Percentiles rank a stretch among this genome's conserved stretches.
Evolutionary conservation across 1,140 invertebrate species (phyloP).

Genomic region (Meloidogyne chitwoodi): DNA sequence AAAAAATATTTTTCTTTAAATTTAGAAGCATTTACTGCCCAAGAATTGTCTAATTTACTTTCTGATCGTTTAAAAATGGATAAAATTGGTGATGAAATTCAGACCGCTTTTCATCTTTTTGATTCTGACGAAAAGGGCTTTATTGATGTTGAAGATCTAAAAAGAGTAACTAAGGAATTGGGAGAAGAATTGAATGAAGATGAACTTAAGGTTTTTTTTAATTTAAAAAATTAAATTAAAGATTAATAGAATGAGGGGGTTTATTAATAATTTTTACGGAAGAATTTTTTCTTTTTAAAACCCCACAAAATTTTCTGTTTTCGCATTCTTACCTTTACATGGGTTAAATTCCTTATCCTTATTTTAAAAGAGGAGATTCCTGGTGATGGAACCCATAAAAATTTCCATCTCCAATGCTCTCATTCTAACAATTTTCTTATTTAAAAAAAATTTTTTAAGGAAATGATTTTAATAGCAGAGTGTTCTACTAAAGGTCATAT

Average conservation of each 20-base stretch:
- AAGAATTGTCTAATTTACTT: slow-evolving; percentile 26
- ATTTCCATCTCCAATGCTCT: no score
- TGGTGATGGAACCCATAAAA: no score
- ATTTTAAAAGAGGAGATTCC: no score
- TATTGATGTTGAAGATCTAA: slow-evolving; percentile 36
- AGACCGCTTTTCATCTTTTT: slow-evolving; percentile 40
- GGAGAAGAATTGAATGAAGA: slow-evolving; percentile 33
- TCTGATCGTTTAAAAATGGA: slow-evolving; percentile 31
- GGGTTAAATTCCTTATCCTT: no score
- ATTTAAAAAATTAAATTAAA: no score
- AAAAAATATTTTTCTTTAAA: not conserved
- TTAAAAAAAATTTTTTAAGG: slow-evolving; percentile 35
- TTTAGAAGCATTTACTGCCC: slow-evolving; percentile 32
- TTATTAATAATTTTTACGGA: no score
- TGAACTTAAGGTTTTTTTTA: slow-evolving; percentile 34
- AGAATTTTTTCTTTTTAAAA: no score
- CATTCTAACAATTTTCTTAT: no score
- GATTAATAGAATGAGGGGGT: no score
- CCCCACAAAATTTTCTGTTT: no score
- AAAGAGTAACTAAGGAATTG: slow-evolving; percentile 30
- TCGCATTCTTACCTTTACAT: no score
- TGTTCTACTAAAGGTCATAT: slow-evolving; percentile 22
- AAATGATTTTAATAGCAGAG: slow-evolving; percentile 35
- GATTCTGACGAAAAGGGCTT: slow-evolving; percentile 35
- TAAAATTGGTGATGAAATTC: slow-evolving; percentile 27